Percentiles rank a stretch among this genome's conserved stretches.
phyloP scores from a whole-genome alignment of 2,888 invertebrate species.

The Periphyllus acericola region DNA sequence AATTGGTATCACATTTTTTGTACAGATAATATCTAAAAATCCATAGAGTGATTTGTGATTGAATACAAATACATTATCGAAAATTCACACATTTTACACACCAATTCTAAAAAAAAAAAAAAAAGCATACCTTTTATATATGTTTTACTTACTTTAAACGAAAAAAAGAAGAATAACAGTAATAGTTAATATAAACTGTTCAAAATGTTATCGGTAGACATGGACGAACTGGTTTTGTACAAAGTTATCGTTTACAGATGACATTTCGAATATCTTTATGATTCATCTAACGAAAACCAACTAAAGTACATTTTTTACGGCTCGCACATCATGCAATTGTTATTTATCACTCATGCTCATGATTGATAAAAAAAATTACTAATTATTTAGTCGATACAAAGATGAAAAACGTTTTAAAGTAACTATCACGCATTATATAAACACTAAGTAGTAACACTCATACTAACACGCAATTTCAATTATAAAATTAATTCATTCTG shows the following conservation, averaged over 20 bases:
- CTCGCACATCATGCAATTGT: neutral
- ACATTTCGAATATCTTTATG: neutral
- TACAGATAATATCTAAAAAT: neutral
- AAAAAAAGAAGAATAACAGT: neutral
- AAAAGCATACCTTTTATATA: neutral
- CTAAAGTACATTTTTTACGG: neutral
- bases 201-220: neutral
- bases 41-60: neutral
- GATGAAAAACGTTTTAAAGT: neutral
- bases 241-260: neutral
- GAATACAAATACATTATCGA: neutral
- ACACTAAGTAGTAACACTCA: neutral
- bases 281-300: neutral
- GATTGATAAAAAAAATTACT: neutral
- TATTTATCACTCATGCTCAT: neutral
- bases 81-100: neutral
- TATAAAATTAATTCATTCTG: conserved; percentile 3
- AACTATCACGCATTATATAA: neutral
- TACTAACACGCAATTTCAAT: neutral
- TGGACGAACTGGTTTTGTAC: neutral
- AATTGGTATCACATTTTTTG: neutral
- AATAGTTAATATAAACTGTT: neutral
- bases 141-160: neutral
- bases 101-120: neutral
- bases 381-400: neutral